phyloP scores from a whole-genome alignment of 2,113 vertebrate genomes.

The Antigone vipio region DNA sequence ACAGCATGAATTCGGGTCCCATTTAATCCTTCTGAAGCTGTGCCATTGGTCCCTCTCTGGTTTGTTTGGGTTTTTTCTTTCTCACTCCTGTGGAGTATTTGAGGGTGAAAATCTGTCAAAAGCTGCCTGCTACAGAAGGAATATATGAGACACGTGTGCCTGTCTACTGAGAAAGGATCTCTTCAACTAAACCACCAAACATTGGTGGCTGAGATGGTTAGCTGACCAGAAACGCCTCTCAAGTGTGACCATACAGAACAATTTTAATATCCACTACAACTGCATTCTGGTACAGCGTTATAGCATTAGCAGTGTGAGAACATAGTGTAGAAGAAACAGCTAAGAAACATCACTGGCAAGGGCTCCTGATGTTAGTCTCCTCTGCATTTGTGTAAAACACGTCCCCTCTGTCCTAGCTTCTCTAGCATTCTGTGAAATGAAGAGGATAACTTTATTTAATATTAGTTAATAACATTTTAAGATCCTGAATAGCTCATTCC shows the following conservation, averaged over 20 bases:
- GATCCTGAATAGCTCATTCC: not conserved
- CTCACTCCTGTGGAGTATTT: not conserved
- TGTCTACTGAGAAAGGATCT: not conserved
- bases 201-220: not conserved
- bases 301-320: not conserved
- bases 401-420: not conserved
- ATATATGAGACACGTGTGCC: rapidly evolving
- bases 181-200: not conserved
- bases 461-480: not conserved
- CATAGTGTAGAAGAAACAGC: not conserved
- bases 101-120: not conserved
- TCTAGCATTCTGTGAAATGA: not conserved
- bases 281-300: not conserved
- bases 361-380: not conserved
- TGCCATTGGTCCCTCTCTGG: not conserved
- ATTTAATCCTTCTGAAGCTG: not conserved
- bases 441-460: not conserved
- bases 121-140: not conserved
- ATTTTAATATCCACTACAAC: not conserved
- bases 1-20: not conserved
- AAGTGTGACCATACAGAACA: not conserved
- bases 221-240: not conserved
- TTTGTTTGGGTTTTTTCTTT: too few relatives aligned
- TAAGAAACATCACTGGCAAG: not conserved
- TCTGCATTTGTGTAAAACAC: not conserved